Evolutionary conservation across 1,140 invertebrate species (phyloP).

Genomic region (Eumaeus atala): DNA sequence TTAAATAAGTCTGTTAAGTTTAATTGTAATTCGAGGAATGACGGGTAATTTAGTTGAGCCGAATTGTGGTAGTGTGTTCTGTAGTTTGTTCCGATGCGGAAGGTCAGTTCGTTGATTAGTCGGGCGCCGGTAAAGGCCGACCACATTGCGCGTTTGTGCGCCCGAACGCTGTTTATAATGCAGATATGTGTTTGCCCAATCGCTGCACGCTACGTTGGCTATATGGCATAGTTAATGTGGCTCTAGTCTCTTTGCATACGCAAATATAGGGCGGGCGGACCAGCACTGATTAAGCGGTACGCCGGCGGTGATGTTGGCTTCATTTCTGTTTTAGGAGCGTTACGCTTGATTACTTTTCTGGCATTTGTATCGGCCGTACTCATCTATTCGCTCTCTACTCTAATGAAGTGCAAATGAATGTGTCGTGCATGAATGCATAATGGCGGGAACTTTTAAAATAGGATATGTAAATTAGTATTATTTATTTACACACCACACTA

Average conservation of each 20-base stretch:
- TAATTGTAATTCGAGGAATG: constrained; percentile 8
- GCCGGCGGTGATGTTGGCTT: constrained; percentile 50
- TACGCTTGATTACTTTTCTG: constrained; percentile 52
- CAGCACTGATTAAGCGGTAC: constrained; percentile 69
- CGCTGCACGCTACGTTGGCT: constrained; percentile 71
- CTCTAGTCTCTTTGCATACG: constrained; percentile 73
- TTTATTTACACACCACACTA: too few relatives aligned
- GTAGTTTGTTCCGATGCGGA: constrained; percentile 59
- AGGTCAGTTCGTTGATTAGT: constrained; percentile 72
- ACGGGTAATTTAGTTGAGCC: constrained; percentile 29
- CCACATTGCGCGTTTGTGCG: constrained; percentile 71
- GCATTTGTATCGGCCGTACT: constrained; percentile 15
- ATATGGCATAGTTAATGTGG: constrained; percentile 74
- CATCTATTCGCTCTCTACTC: constrained; percentile 3
- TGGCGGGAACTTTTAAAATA: too few relatives aligned
- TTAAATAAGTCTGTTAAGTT: neutral
- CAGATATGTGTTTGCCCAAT: constrained; percentile 74
- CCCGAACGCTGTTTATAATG: constrained; percentile 74
- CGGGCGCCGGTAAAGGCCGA: constrained; percentile 67
- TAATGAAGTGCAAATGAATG: constrained; percentile 8
- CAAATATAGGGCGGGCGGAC: constrained; percentile 70
- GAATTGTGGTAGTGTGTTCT: constrained; percentile 28
- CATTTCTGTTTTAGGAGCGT: constrained; percentile 56
- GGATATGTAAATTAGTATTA: too few relatives aligned
- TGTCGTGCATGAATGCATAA: neutral